Percentiles rank a stretch among this genome's conserved stretches.
These are phyloP conservation scores for Sternarchorhynchus goeldii DNA, from an alignment of 2,797 vertebrate genomes.

Conservation along the genomic window DNA sequence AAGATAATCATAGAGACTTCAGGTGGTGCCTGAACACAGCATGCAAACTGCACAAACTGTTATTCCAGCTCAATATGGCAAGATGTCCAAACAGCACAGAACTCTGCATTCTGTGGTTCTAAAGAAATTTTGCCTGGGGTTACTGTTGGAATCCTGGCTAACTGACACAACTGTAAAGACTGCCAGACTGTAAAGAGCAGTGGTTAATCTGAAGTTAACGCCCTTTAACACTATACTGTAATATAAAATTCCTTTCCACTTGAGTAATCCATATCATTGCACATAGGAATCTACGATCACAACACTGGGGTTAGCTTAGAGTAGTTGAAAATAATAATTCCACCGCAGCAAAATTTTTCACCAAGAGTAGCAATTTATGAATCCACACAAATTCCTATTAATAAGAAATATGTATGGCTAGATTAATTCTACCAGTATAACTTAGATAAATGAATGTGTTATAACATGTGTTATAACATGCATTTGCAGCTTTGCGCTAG, in stretches of 20 bases:
- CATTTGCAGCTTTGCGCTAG: background rate
- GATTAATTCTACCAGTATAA: background rate
- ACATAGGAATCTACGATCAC: slow-evolving; percentile 38
- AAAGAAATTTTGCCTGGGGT: slow-evolving; percentile 31
- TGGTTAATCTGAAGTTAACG: slow-evolving; percentile 65
- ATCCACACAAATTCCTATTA: background rate
- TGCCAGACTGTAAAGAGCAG: slow-evolving; percentile 55
- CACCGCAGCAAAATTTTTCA: no score
- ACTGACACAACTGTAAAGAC: slow-evolving; percentile 47
- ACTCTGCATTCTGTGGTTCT: slow-evolving; percentile 1
- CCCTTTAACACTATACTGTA: slow-evolving; percentile 67
- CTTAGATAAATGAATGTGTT: no score
- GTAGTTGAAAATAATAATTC: background rate
- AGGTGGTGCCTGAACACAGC: background rate
- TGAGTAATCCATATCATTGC: slow-evolving; percentile 44
- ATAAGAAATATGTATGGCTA: background rate
- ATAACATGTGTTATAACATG: no score
- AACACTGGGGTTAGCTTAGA: slow-evolving; percentile 29
- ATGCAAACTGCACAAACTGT: background rate
- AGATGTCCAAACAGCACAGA: slow-evolving; percentile 3
- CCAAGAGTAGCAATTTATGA: no score
- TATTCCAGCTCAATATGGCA: background rate
- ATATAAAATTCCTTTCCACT: slow-evolving; percentile 62
- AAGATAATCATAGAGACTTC: background rate
- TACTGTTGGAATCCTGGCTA: slow-evolving; percentile 23